Conservation (phyloP, 2,888 invertebrate species). For the Nemotelus pantherinus region DNA sequence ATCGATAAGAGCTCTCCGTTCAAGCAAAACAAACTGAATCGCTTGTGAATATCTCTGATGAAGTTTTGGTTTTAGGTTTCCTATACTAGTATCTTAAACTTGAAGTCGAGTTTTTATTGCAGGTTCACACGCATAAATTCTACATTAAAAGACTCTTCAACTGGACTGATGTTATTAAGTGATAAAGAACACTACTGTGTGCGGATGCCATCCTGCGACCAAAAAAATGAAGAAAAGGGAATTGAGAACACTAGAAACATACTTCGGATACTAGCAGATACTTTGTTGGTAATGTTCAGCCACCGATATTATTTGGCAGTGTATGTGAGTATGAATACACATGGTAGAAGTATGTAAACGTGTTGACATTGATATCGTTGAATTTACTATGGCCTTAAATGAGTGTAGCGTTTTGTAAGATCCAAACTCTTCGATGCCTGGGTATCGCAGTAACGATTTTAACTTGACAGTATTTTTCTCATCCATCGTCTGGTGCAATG, state of each 20-base stretch:
- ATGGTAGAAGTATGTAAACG: too few relatives aligned
- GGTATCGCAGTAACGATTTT: too few relatives aligned
- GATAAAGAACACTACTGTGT: constrained; percentile 48
- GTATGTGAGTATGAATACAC: too few relatives aligned
- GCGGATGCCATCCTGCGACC: constrained; percentile 25
- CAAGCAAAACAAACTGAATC: constrained; percentile 4
- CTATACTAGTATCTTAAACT: constrained; percentile 1
- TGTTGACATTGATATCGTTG: too few relatives aligned
- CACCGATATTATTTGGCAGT: too few relatives aligned
- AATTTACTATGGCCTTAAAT: too few relatives aligned
- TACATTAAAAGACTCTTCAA: constrained; percentile 45
- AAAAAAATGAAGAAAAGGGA: constrained; percentile 18
- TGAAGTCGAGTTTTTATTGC: constrained; percentile 34
- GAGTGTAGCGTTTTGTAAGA: too few relatives aligned
- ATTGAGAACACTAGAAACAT: constrained; percentile 24
- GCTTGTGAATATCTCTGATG: constrained; percentile 28
- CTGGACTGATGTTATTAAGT: constrained; percentile 46
- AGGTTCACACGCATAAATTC: constrained; percentile 48
- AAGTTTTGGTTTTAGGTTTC: constrained; percentile 39
- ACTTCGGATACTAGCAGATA: neutral
- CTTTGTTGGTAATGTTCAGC: too few relatives aligned
- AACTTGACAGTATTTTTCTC: neutral
- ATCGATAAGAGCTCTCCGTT: constrained; percentile 27
- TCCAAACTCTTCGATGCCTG: too few relatives aligned
- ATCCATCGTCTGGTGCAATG: neutral